Percentiles rank a stretch among this genome's conserved stretches.
These are phyloP conservation scores for Dendrocincla tyrannina DNA, from an alignment of 2,797 vertebrate species.

Conservation along the genomic window DNA sequence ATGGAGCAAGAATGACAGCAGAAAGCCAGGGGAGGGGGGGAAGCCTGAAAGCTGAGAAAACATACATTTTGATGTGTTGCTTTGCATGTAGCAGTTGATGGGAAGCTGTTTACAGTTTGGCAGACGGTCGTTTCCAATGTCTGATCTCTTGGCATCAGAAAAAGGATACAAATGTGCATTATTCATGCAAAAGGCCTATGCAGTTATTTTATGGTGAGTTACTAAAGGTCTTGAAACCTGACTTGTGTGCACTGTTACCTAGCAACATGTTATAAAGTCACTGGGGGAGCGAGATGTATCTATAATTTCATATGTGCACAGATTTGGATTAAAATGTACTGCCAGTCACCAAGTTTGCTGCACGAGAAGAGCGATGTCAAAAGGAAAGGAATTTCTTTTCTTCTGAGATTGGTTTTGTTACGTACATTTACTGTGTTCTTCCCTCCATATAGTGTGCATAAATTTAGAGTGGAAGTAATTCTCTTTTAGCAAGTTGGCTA, in stretches of 20 bases:
- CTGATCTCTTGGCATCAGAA: constrained; percentile 75
- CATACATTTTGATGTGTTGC: not conserved
- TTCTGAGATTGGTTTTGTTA: constrained; percentile 1
- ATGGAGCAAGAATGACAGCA: not conserved
- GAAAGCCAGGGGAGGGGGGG: not conserved
- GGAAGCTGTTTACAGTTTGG: constrained; percentile 64
- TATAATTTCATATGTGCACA: constrained; percentile 76
- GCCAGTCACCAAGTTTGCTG: constrained; percentile 65
- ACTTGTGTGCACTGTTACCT: constrained; percentile 86
- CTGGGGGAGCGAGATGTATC: constrained; percentile 77
- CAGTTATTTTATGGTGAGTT: constrained; percentile 82
- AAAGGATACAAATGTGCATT: constrained; percentile 74
- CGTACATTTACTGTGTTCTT: not conserved
- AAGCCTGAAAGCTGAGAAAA: not conserved
- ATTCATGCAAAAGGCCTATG: constrained; percentile 79
- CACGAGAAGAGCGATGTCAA: constrained; percentile 30
- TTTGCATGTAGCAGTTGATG: constrained; percentile 49
- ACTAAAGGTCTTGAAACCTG: constrained; percentile 82
- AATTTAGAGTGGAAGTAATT: constrained; percentile 24
- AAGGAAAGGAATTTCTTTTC: constrained; percentile 61
- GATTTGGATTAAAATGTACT: constrained; percentile 80
- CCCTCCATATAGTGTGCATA: not conserved
- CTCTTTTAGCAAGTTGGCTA: constrained; percentile 8
- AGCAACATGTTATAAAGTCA: constrained; percentile 85
- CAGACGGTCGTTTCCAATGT: constrained; percentile 65